Percentiles rank a stretch among this genome's conserved stretches.
Conservation (phyloP, 2,888 invertebrate genomes). For the Nycteola revayana region DNA sequence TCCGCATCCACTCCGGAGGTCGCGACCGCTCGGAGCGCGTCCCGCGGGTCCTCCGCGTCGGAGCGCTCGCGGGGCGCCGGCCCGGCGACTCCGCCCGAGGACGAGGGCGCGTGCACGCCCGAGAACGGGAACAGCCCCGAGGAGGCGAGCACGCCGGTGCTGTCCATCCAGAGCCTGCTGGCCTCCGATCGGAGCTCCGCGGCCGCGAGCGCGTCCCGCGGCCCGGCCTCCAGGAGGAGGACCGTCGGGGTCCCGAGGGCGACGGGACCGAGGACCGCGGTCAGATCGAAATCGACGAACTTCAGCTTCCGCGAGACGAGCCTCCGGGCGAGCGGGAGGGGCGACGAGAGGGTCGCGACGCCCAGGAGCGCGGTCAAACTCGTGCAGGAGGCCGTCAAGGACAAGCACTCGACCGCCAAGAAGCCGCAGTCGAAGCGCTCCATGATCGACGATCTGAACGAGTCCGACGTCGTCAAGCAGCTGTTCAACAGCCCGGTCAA, state of each 20-base stretch:
- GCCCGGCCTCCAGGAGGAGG: conserved; percentile 38
- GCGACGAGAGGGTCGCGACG: conserved; percentile 46
- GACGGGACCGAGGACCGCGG: conserved; percentile 28
- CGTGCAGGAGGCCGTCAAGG: conserved; percentile 64
- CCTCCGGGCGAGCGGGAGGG: conserved; percentile 33
- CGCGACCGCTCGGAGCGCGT: too few relatives aligned
- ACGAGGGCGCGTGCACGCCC: conserved; percentile 50
- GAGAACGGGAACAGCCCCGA: conserved; percentile 50
- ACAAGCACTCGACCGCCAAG: conserved; percentile 73
- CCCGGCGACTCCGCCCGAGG: too few relatives aligned
- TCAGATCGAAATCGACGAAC: conserved; percentile 43
- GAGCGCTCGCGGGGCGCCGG: too few relatives aligned
- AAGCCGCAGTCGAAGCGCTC: conserved; percentile 72
- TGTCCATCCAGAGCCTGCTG: conserved; percentile 59
- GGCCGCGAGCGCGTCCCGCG: conserved; percentile 18
- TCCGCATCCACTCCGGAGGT: conserved; percentile 28
- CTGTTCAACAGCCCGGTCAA: conserved; percentile 75
- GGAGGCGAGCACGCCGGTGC: conserved; percentile 57
- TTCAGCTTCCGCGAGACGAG: conserved; percentile 30
- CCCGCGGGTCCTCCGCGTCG: conserved; percentile 24
- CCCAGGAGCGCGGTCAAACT: conserved; percentile 60
- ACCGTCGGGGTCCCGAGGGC: conserved; percentile 43
- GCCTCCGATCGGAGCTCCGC: conserved; percentile 46
- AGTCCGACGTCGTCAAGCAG: conserved; percentile 67
- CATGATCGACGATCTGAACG: conserved; percentile 67